Evolutionary conservation across 2,888 invertebrate species (phyloP).

Genomic region (Torymus tubicola): DNA sequence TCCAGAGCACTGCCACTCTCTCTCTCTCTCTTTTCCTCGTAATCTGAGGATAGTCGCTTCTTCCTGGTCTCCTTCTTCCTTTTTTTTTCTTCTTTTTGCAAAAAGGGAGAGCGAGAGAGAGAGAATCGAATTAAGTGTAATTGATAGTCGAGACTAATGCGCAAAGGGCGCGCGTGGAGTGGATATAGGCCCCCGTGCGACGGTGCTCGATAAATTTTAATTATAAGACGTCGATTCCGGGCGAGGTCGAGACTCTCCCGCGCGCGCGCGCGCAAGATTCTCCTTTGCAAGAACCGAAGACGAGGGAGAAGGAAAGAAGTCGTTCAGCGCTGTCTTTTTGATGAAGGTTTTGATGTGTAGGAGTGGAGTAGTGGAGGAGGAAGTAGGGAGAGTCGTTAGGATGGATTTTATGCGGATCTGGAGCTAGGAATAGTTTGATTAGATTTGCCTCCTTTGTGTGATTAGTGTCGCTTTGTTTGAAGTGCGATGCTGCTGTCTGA

Average conservation of each 20-base stretch:
- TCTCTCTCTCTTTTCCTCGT: constrained; percentile 1
- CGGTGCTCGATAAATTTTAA: constrained; percentile 55
- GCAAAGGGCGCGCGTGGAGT: constrained; percentile 20
- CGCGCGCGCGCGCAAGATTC: too few relatives aligned
- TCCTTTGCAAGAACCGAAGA: not conserved
- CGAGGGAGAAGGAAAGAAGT: too few relatives aligned
- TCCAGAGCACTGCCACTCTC: constrained; percentile 1
- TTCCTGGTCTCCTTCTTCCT: not conserved
- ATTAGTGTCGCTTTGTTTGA: too few relatives aligned
- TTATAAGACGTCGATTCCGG: constrained; percentile 47
- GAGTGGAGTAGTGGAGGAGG: too few relatives aligned
- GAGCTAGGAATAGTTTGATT: too few relatives aligned
- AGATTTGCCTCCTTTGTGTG: too few relatives aligned
- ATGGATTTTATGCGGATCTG: too few relatives aligned
- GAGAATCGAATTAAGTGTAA: constrained; percentile 53
- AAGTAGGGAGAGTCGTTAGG: too few relatives aligned
- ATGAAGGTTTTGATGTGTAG: not conserved
- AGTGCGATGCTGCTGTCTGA: not conserved
- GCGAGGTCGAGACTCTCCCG: too few relatives aligned
- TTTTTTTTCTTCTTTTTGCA: not conserved
- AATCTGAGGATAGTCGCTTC: constrained; percentile 18
- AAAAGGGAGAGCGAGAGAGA: not conserved
- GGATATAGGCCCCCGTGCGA: not conserved
- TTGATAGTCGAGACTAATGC: constrained; percentile 57
- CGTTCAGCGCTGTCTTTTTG: not conserved